Conservation (phyloP, 2,888 invertebrate species). For the Meghimatium bilineatum region DNA sequence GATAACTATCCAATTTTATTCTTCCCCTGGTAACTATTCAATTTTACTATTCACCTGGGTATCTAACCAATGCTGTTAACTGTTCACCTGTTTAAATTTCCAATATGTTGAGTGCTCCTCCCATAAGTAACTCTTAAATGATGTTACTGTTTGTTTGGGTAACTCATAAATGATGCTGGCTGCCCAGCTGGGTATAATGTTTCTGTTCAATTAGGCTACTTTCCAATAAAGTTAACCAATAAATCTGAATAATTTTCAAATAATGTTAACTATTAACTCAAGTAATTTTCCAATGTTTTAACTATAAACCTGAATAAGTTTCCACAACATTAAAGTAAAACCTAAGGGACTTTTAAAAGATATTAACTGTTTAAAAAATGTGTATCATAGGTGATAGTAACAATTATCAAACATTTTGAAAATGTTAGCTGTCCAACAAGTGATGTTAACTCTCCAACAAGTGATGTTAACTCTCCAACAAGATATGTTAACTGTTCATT, state of each 20-base stretch:
- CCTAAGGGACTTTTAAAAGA: background rate
- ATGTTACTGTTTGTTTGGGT: no score
- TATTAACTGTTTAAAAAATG: background rate
- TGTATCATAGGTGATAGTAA: background rate
- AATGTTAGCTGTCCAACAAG: background rate
- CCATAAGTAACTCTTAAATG: no score
- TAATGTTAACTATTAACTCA: background rate
- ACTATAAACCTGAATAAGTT: no score
- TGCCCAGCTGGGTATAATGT: no score
- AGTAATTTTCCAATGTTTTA: background rate
- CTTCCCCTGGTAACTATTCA: no score
- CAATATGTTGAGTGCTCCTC: no score
- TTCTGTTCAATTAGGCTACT: no score
- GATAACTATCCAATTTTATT: no score
- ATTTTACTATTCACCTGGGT: background rate
- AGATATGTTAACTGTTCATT: background rate
- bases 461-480: background rate
- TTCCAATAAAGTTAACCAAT: no score
- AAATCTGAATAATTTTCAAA: no score
- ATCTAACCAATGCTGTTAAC: background rate
- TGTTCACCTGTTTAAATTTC: background rate
- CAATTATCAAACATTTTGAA: background rate
- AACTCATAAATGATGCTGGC: no score
- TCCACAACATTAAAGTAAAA: no score
- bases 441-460: background rate